Evolutionary conservation across 1,140 invertebrate species (phyloP).

Genomic region (Acyrthosiphon pisum): DNA sequence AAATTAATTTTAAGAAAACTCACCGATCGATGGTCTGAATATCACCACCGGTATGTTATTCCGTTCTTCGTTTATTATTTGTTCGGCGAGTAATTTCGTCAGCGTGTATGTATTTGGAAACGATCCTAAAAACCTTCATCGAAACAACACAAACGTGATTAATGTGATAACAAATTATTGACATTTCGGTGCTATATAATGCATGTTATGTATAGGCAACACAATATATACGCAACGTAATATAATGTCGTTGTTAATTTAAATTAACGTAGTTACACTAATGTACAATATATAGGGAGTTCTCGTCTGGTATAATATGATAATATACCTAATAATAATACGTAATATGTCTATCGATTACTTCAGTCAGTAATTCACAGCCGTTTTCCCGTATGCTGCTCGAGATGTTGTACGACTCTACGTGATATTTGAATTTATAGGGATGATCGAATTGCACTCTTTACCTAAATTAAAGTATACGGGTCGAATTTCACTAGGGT

Average conservation of each 20-base stretch:
- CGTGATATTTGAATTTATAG: too few species aligned
- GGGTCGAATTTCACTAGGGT: too few species aligned
- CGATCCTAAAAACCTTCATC: slow-evolving; percentile 64
- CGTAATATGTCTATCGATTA: too few species aligned
- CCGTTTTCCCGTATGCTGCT: too few species aligned
- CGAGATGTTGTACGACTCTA: too few species aligned
- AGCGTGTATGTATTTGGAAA: slow-evolving; percentile 92
- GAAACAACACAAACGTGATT: neutral
- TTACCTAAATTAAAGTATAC: too few species aligned
- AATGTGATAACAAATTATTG: neutral
- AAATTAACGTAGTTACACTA: neutral
- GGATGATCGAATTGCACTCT: too few species aligned
- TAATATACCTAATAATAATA: too few species aligned
- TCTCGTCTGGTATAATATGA: too few species aligned
- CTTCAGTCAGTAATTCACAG: too few species aligned
- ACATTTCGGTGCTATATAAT: neutral
- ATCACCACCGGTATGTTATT: slow-evolving; percentile 88
- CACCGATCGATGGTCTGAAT: slow-evolving; percentile 91
- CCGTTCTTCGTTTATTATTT: slow-evolving; percentile 79
- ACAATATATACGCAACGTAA: neutral
- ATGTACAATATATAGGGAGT: too few species aligned
- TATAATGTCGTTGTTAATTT: neutral
- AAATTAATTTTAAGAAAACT: slow-evolving; percentile 58
- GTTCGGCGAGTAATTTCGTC: slow-evolving; percentile 88
- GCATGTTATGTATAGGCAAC: neutral